Conservation (phyloP, 2,888 invertebrate genomes). For the Diaprepes abbreviatus region DNA sequence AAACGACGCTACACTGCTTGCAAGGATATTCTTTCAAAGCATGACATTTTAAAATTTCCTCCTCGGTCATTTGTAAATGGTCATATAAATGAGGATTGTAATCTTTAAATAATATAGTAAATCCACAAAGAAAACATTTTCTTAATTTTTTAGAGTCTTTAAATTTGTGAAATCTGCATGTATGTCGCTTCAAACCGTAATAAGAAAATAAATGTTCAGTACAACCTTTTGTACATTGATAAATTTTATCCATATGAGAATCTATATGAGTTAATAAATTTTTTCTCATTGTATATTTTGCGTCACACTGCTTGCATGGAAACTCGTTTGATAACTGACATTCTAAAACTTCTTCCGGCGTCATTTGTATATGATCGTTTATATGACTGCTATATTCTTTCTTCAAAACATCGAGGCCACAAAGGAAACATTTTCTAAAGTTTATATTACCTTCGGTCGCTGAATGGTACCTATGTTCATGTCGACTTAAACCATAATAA, state of each 20-base stretch:
- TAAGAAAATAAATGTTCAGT: too few relatives aligned
- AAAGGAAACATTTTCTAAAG: background rate
- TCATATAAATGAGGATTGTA: background rate
- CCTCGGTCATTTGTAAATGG: background rate
- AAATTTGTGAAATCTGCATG: background rate
- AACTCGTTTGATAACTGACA: background rate
- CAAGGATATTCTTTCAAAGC: background rate
- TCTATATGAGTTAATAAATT: background rate
- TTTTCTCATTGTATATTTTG: background rate
- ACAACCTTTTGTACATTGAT: background rate
- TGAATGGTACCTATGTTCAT: background rate
- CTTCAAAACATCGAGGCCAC: background rate
- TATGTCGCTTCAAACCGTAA: background rate
- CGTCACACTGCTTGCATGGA: background rate
- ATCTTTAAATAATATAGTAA: background rate
- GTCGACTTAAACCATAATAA: too few relatives aligned
- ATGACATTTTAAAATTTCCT: background rate
- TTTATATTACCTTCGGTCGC: background rate
- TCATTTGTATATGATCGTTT: background rate
- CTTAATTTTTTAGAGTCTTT: background rate
- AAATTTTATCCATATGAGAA: constrained; percentile 1
- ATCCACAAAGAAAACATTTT: background rate
- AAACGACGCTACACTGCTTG: background rate
- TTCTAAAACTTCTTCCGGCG: background rate
- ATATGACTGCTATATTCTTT: background rate